Evolutionary conservation across 2,113 vertebrate genomes (phyloP).

Genomic region (Athene cunicularia): DNA sequence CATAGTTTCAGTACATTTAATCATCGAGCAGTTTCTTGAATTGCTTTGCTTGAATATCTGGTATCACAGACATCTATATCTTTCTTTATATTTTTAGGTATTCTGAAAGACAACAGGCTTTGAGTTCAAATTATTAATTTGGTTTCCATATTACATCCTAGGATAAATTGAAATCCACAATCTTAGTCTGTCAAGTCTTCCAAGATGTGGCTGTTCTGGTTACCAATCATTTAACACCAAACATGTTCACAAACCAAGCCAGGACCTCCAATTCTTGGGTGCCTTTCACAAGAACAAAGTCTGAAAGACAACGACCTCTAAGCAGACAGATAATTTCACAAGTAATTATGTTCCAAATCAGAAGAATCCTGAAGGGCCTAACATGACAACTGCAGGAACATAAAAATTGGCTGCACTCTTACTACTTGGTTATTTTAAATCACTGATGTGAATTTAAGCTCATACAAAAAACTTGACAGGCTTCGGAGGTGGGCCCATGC

Average conservation of each 20-base stretch:
- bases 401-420: background rate
- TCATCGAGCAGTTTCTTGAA: background rate
- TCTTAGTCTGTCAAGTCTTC: background rate
- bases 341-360: background rate
- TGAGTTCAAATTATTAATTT: background rate
- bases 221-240: background rate
- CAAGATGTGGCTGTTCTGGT: background rate
- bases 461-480: background rate
- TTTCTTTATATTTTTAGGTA: background rate
- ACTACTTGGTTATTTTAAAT: background rate
- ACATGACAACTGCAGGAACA: background rate
- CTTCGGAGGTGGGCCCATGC: too few species aligned
- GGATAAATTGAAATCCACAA: background rate
- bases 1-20: background rate
- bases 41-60: background rate
- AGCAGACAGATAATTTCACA: background rate
- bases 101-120: background rate
- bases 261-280: background rate
- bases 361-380: background rate
- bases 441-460: background rate
- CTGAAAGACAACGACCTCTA: background rate
- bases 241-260: background rate
- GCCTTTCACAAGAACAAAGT: background rate
- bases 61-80: background rate
- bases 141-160: background rate